Percentiles rank a stretch among this genome's conserved stretches.
Evolutionary conservation across 2,797 vertebrate genomes (phyloP).

Genomic region (Periophthalmus magnuspinnatus): DNA sequence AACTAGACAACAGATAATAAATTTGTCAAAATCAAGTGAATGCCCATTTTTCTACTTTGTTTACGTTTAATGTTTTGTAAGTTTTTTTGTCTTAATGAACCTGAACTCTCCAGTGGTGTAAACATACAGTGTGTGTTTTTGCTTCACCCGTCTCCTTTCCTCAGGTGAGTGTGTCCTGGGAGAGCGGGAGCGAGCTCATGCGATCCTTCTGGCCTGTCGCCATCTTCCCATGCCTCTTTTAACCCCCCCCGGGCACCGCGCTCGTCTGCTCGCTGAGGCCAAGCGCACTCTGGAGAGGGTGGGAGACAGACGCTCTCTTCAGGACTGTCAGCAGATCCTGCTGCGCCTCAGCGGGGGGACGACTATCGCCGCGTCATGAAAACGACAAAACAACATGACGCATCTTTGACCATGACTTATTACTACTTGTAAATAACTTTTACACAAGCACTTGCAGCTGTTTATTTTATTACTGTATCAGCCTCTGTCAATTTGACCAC

Average conservation of each 20-base stretch:
- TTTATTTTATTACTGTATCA: not conserved
- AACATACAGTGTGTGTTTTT: not conserved
- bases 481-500: not conserved
- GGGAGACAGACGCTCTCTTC: slow-evolving; percentile 92
- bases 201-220: slow-evolving; percentile 93
- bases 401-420: slow-evolving; percentile 8
- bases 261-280: slow-evolving; percentile 91
- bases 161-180: slow-evolving; percentile 74
- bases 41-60: not conserved
- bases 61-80: not conserved
- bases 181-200: slow-evolving; percentile 91
- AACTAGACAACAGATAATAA: not conserved
- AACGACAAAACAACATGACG: not conserved
- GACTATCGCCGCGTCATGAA: slow-evolving; percentile 90
- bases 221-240: slow-evolving; percentile 94
- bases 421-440: not conserved
- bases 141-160: not conserved
- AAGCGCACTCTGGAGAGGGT: slow-evolving; percentile 95
- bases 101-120: not conserved
- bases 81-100: not conserved
- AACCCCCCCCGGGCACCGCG: slow-evolving; percentile 90
- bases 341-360: slow-evolving; percentile 92
- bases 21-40: not conserved
- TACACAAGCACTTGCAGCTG: not conserved
- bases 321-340: slow-evolving; percentile 95